Percentiles rank a stretch among this genome's conserved stretches.
These are phyloP conservation scores for Bombus turneri DNA, from an alignment of 1,140 invertebrate species.

Conservation along the genomic window DNA sequence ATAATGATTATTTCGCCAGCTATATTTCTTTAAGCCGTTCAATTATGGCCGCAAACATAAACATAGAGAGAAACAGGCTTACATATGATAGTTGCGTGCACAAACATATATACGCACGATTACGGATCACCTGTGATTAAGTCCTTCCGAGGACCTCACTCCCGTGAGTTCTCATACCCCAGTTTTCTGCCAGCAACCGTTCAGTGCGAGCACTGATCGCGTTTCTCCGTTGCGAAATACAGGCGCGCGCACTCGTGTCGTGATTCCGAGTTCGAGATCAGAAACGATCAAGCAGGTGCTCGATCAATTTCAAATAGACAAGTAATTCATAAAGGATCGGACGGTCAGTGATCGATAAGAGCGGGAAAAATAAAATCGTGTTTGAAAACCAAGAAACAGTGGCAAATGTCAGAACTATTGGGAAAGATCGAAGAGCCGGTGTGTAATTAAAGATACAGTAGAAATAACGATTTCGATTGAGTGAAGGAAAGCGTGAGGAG, in stretches of 20 bases:
- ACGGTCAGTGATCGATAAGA: neutral
- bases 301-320: conserved; percentile 10
- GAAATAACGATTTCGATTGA: neutral
- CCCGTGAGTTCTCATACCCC: conserved; percentile 68
- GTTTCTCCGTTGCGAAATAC: conserved; percentile 64
- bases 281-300: conserved; percentile 2
- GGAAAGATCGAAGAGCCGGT: conserved; percentile 36
- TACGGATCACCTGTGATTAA: conserved; percentile 60
- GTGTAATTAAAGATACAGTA: conserved; percentile 23
- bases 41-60: too few species aligned
- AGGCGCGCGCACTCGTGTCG: conserved; percentile 19
- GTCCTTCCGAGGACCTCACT: conserved; percentile 64
- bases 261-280: conserved; percentile 21
- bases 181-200: conserved; percentile 74
- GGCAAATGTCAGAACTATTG: conserved; percentile 30
- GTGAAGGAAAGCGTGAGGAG: neutral
- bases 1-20: neutral
- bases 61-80: neutral
- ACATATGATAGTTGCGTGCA: neutral
- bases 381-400: neutral
- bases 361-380: neutral
- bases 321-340: neutral
- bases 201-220: conserved; percentile 59
- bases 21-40: neutral
- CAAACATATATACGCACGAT: conserved; percentile 4